Evolutionary conservation across 2,888 invertebrate genomes (phyloP).

Genomic region (Protonemura montana): DNA sequence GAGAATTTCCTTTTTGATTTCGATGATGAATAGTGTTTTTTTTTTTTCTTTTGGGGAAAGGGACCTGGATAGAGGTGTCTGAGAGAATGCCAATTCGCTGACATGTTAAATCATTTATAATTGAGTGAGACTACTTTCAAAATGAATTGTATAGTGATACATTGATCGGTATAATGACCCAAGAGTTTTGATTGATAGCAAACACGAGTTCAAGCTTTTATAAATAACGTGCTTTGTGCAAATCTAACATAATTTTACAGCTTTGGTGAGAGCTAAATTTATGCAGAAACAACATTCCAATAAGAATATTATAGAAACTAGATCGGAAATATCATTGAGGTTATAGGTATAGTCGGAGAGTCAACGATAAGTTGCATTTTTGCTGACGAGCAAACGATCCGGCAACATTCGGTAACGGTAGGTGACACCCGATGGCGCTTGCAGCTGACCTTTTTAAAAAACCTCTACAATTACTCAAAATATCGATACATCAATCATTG

Average conservation of each 20-base stretch:
- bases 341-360: too few relatives aligned
- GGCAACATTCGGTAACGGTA: too few relatives aligned
- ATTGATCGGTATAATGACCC: background rate
- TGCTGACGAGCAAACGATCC: too few relatives aligned
- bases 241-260: background rate
- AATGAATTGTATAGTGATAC: background rate
- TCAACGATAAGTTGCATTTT: too few relatives aligned
- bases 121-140: background rate
- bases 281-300: too few relatives aligned
- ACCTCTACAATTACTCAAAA: too few relatives aligned
- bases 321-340: too few relatives aligned
- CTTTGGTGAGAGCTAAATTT: too few relatives aligned
- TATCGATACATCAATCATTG: too few relatives aligned
- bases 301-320: too few relatives aligned
- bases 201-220: background rate
- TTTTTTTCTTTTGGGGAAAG: background rate
- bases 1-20: background rate
- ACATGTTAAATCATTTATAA: background rate
- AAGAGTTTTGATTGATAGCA: background rate
- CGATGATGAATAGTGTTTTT: background rate
- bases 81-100: background rate
- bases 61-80: background rate
- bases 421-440: too few relatives aligned
- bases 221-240: background rate
- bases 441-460: too few relatives aligned